Evolutionary conservation across 2,888 invertebrate genomes (phyloP), one percentile per base, ranked within the genome.

Genomic region (Apamea anceps): DNA sequence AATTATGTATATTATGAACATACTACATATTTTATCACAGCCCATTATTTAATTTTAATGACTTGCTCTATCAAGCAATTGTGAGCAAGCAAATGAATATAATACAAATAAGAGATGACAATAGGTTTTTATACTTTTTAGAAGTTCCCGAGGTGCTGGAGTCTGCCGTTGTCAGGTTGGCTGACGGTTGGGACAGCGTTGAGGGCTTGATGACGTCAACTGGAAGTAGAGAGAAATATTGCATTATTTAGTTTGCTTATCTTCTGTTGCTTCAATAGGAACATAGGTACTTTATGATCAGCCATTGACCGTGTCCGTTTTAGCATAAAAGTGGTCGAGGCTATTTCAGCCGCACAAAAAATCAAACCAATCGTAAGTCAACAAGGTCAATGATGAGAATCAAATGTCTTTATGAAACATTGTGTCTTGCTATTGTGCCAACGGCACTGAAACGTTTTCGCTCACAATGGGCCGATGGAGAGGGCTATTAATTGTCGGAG

Each of bases 151-250:
- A 95, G n/a, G 94, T 92, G 88, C 93, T 95, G 71, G 93, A 91
- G 81, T 94, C 94, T 25, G 93, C 90, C 68, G 90, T 88, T 13
- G 96, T 95, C 42, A 94, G 89, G 91, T 96, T 96, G 71, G 93
- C 92, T 25, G 95, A 91, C 18, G 95, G 94, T 88, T 95, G 95
- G 32, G 92, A 88, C 83, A 91, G 88, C 3, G 94, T 92, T 48
- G 95, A 92, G 4, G 96, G 95, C 77, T 92, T 91, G 91, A 96
- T 96, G 77, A 96, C 93, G 82, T 96, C 96, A 90, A 96, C 96
- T 97, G 95, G 62, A 94, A 95, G 81, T 63, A 73, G 18, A 75
- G 32, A 79, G 81, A 77, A 80, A 71, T 77, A 82, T 72, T 75
- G 66, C 25, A 77, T 85, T 83, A 75, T 72, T 75, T 70, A 80